Evolutionary conservation across 2,113 vertebrate species (phyloP), one percentile per base, ranked within the genome.

Genomic region (Cryptotis parvus): DNA sequence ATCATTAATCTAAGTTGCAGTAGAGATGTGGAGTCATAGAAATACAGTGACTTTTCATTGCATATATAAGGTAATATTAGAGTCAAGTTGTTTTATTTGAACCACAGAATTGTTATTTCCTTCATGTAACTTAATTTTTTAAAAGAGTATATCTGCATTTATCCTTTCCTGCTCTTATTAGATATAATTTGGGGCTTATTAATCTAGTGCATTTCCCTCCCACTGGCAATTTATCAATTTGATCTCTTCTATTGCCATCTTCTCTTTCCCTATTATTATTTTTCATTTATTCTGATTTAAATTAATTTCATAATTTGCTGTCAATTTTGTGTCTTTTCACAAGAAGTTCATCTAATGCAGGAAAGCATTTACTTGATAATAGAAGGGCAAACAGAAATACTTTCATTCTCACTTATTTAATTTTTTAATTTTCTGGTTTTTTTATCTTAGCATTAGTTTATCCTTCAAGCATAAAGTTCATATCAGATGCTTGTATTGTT

Each of bases 381-480:
- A 55, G 20, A 72, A 80, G 6, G 22, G 26, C 9, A 93, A 87
- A 63, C 3, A 87, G 18, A 72, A 89, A 70, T 31, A 24, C 1
- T 75, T 83, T 80, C 89, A 84, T 84, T 69, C 65, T 69, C 9
- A 16, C n/a, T 37, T 74, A 29, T 49, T 78, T 84, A 63, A 78
- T 90, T 88, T n/a, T 8, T 73, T 83, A 61, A 55, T 65, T 35
- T 91, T 93, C 22, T 92, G 5, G 92, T 83, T 77, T 84, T 49
- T 77, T 80, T 20, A 31, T 91, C 39, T 92, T 92, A 73, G 24
- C 18, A 77, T 89, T 68, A 16, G 4, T 45, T 93, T 45, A 43
- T 72, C 14, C 27, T 74, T 63, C 37, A 65, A 81, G 31, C n/a
- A 37, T 18, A 65, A 70, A 35, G n/a, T 43, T 78, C 37, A 4